These are phyloP conservation scores for Harpagifer antarcticus DNA, from an alignment of 2,797 vertebrate species.

Conservation along the genomic window DNA sequence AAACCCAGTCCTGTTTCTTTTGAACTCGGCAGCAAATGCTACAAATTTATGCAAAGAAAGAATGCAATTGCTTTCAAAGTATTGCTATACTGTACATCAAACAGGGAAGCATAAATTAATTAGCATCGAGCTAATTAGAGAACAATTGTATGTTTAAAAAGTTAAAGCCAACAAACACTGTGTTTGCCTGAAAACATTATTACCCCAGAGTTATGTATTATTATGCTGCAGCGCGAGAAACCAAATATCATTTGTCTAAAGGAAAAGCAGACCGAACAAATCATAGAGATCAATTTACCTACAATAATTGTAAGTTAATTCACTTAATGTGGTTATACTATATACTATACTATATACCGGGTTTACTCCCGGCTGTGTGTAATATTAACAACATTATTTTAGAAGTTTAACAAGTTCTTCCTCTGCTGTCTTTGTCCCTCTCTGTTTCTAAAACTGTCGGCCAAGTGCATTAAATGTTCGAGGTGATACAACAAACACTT, in stretches of 20 bases:
- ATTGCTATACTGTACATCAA: slow-evolving; percentile 84
- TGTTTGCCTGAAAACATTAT: slow-evolving; percentile 79
- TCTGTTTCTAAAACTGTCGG: slow-evolving; percentile 42
- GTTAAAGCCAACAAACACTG: slow-evolving; percentile 81
- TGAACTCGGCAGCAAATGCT: slow-evolving; percentile 83
- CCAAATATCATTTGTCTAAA: slow-evolving; percentile 63
- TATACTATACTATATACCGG: too few species aligned
- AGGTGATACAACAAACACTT: slow-evolving; percentile 19
- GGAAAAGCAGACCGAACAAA: slow-evolving; percentile 27
- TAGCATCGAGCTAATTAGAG: slow-evolving; percentile 83
- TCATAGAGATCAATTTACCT: slow-evolving; percentile 30
- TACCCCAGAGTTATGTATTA: slow-evolving; percentile 69
- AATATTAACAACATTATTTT: slow-evolving; percentile 27
- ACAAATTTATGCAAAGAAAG: slow-evolving; percentile 82
- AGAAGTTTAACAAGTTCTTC: slow-evolving; percentile 10
- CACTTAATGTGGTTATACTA: slow-evolving; percentile 16
- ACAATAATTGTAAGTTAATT: slow-evolving; percentile 19
- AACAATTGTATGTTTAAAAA: slow-evolving; percentile 88
- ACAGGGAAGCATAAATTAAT: slow-evolving; percentile 82
- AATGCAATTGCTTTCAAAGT: slow-evolving; percentile 81
- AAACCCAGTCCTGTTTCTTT: slow-evolving; percentile 81
- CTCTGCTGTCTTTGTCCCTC: slow-evolving; percentile 48
- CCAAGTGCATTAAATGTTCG: slow-evolving; percentile 38
- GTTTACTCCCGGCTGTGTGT: background rate
- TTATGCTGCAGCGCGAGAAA: slow-evolving; percentile 50